Evolutionary conservation across 1,140 invertebrate species (phyloP).

Genomic region (Copidosoma floridanum): DNA sequence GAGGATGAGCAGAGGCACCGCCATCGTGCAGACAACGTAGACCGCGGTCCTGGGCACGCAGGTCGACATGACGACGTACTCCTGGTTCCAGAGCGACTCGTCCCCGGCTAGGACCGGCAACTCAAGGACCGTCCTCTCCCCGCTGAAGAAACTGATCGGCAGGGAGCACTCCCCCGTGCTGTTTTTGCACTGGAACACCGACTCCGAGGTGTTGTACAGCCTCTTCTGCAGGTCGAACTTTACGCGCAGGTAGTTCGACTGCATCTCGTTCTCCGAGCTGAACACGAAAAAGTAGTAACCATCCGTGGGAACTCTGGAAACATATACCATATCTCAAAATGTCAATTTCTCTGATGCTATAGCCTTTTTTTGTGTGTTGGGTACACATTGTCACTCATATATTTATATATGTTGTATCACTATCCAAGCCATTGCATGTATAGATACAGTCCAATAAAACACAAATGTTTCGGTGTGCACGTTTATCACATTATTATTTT

Average conservation of each 20-base stretch:
- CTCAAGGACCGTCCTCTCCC: slow-evolving; percentile 66
- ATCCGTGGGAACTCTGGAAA: slow-evolving; percentile 67
- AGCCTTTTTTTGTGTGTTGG: too few species aligned
- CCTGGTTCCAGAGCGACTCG: slow-evolving; percentile 69
- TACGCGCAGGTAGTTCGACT: slow-evolving; percentile 66
- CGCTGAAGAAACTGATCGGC: slow-evolving; percentile 67
- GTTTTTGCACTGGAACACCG: slow-evolving; percentile 62
- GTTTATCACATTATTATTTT: too few species aligned
- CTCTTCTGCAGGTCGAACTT: slow-evolving; percentile 70
- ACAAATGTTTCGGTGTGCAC: too few species aligned
- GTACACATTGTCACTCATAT: too few species aligned
- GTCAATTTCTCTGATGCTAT: too few species aligned
- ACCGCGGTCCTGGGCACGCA: slow-evolving; percentile 71
- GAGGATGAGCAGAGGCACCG: slow-evolving; percentile 69
- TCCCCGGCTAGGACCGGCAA: slow-evolving; percentile 60
- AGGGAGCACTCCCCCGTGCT: slow-evolving; percentile 64
- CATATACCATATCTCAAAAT: slow-evolving; percentile 1
- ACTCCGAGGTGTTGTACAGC: slow-evolving; percentile 63
- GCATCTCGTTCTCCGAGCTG: slow-evolving; percentile 77
- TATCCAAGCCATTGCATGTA: too few species aligned
- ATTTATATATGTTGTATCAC: too few species aligned
- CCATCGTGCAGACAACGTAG: slow-evolving; percentile 68
- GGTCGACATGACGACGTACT: slow-evolving; percentile 69
- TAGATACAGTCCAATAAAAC: neutral
- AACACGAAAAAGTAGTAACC: slow-evolving; percentile 83